Base-by-base conservation (phyloP, 2,113 vertebrate species). In the Taxidea taxus region DNA sequence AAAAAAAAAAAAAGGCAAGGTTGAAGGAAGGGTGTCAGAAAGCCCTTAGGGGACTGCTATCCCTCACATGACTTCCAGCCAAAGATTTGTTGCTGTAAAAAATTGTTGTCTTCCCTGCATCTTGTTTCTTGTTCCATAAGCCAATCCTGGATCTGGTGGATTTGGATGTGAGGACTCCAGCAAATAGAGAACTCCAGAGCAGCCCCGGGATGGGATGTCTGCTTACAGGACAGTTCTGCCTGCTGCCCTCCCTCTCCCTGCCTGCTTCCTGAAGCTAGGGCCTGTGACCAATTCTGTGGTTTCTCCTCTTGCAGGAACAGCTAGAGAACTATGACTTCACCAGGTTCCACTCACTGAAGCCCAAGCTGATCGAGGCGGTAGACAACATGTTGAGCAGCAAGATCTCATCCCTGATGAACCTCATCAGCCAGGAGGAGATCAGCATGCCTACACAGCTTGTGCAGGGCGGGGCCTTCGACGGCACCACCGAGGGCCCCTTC, bases 311-410 rank as follows among this genome's bases (percentile, higher is more conserved):
- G 81, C 97, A 99, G 99, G 99, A 99, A 75, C 99, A 99, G 98
- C 88, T 99, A 74, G 99, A 99, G 98, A 99, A 98, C 96, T 99
- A 99, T 7, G 99, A 99, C 98, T 99, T 99, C 98, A 99, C 99
- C 66, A 99, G 99, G 96, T 99, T 99, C 98, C 99, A 99, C 56
- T 99, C 99, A 0, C 98, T 99, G 98, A 99, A 99, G 98, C 98
- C 99, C 62, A 99, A 99, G 97, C 98, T 99, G 74, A 99, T 99
- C 15, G 99, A 99, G 98, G 98, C 99, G 0, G 99, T 99, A 95
- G 99, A 99, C 97, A 99, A 99, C 98, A 99, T 99, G 99, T 95
- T 99, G 96, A 99, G 99, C 97, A 99, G 97, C 54, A 99, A 99
- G 98, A 99, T 99, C 94, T 99, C 99, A 0, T 98, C 98, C 0